These are phyloP conservation scores for Apaloderma vittatum DNA, from an alignment of 2,113 vertebrate genomes.

Conservation along the genomic window DNA sequence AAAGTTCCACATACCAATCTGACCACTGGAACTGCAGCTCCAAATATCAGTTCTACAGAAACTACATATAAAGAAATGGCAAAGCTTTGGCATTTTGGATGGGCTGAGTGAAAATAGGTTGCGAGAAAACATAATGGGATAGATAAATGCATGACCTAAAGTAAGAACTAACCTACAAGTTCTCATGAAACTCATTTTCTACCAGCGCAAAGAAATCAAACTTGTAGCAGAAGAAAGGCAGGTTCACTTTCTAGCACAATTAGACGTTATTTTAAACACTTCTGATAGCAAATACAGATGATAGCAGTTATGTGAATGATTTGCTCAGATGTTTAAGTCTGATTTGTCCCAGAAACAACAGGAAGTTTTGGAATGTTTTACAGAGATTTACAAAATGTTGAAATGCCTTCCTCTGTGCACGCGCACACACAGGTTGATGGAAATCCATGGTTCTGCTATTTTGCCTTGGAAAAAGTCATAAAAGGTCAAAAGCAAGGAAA, in stretches of 20 bases:
- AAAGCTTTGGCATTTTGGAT: neutral
- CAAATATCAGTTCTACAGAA: neutral
- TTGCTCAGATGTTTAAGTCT: rapidly evolving
- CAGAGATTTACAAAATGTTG: neutral
- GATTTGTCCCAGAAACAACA: neutral
- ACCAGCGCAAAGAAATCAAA: neutral
- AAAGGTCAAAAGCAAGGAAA: neutral
- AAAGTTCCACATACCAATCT: neutral
- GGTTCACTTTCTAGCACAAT: neutral
- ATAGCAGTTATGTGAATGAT: neutral
- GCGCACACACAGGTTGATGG: rapidly evolving
- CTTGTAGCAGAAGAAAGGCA: neutral
- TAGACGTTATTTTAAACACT: neutral
- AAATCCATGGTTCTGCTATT: neutral
- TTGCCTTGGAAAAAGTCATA: neutral
- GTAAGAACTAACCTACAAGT: neutral
- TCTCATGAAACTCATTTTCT: neutral
- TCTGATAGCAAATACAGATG: neutral
- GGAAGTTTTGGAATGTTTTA: rapidly evolving
- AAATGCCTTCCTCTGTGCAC: rapidly evolving
- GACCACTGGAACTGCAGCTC: neutral
- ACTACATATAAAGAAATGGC: rapidly evolving
- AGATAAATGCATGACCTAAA: neutral
- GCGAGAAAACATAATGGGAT: neutral
- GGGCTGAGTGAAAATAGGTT: neutral